A percentile compares a stretch with the other conserved stretches of the same genome.
Evolutionary conservation across 2,113 vertebrate species (phyloP).

Genomic region (Megatriorchis doriae): DNA sequence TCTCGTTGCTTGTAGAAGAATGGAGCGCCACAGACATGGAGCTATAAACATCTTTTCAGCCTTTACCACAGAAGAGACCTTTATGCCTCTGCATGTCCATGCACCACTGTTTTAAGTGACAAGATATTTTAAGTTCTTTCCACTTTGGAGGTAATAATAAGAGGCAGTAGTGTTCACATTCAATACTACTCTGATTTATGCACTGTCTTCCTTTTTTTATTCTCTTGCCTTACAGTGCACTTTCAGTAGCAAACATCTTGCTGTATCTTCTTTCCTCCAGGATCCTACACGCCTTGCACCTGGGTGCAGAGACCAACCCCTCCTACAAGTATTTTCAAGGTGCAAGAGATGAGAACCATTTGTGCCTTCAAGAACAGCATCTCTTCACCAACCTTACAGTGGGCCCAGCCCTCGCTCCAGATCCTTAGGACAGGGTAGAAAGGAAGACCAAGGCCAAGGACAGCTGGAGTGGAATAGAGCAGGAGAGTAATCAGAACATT

Average conservation of each 20-base stretch:
- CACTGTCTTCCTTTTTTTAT: neutral
- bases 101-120: neutral
- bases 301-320: neutral
- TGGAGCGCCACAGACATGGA: neutral
- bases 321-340: neutral
- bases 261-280: neutral
- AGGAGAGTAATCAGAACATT: neutral
- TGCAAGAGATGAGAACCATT: neutral
- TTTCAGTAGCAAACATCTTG: neutral
- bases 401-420: neutral
- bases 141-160: neutral
- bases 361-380: neutral
- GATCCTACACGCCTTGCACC: neutral
- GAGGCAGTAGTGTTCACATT: neutral
- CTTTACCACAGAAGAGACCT: neutral
- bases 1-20: fast-evolving
- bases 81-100: neutral
- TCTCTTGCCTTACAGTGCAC: neutral
- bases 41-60: neutral
- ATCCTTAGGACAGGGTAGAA: neutral
- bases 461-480: neutral
- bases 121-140: neutral
- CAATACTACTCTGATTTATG: neutral
- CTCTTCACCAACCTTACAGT: neutral
- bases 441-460: neutral